Evolutionary conservation across 2,888 invertebrate species (phyloP).

Genomic region (Drosophila rellima): DNA sequence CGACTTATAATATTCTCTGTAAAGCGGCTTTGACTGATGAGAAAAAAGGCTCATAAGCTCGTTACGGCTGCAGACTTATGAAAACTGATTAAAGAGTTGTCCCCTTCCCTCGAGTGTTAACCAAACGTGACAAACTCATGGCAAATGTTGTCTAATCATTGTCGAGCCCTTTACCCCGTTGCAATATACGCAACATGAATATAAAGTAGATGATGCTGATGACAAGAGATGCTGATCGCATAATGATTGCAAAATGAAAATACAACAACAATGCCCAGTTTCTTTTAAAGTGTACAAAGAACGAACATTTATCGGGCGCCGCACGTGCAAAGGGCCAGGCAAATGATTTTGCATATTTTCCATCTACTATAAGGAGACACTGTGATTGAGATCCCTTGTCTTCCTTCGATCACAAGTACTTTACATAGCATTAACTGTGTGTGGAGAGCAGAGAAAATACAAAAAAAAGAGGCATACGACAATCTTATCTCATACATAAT

Average conservation of each 20-base stretch:
- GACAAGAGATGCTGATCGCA: slow-evolving; percentile 55
- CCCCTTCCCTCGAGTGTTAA: slow-evolving; percentile 42
- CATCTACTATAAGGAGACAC: neutral
- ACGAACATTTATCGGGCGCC: slow-evolving; percentile 35
- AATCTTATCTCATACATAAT: slow-evolving; percentile 54
- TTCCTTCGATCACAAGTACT: slow-evolving; percentile 68
- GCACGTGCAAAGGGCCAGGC: slow-evolving; percentile 68
- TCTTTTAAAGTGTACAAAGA: slow-evolving; percentile 20
- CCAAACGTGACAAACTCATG: slow-evolving; percentile 69
- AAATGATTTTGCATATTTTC: slow-evolving; percentile 59
- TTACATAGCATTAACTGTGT: slow-evolving; percentile 63
- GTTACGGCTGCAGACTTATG: slow-evolving; percentile 57
- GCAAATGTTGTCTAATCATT: slow-evolving; percentile 71
- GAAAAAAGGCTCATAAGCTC: slow-evolving; percentile 43
- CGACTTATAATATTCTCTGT: slow-evolving; percentile 16
- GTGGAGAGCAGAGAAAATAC: neutral
- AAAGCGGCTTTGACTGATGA: slow-evolving; percentile 34
- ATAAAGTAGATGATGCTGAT: slow-evolving; percentile 55
- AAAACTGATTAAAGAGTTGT: slow-evolving; percentile 59
- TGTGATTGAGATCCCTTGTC: slow-evolving; percentile 29
- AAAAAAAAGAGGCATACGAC: slow-evolving; percentile 8
- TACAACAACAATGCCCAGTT: slow-evolving; percentile 16
- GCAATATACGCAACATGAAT: slow-evolving; percentile 61
- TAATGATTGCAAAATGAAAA: slow-evolving; percentile 59
- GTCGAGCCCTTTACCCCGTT: slow-evolving; percentile 16